phyloP scores from a whole-genome alignment of 1,140 invertebrate genomes.

The Euura lappo region DNA sequence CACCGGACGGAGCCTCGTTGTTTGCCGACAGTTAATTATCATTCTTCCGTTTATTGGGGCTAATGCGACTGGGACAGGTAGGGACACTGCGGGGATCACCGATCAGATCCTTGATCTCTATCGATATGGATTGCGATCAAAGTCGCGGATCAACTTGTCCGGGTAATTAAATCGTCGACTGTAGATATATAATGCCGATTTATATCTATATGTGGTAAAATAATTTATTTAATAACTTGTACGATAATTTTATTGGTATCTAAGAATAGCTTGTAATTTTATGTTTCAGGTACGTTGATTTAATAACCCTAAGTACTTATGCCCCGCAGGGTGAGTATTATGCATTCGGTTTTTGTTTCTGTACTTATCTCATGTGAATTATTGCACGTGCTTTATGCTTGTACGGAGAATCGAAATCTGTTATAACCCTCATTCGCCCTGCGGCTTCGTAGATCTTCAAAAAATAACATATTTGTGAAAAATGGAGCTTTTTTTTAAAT shows the following conservation, averaged over 20 bases:
- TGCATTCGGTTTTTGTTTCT: neutral
- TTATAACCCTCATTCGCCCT: too few species aligned
- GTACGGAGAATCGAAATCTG: too few species aligned
- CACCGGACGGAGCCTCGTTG: neutral
- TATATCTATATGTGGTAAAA: neutral
- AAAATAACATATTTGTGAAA: too few species aligned
- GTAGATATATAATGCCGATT: neutral
- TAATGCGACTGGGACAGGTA: neutral
- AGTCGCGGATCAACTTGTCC: too few species aligned
- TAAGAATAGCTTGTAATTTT: neutral
- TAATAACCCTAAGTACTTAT: neutral
- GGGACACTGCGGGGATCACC: neutral
- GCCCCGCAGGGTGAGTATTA: neutral
- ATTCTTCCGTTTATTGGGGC: neutral
- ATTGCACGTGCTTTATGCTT: too few species aligned
- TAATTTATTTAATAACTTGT: conserved; percentile 1
- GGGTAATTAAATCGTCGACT: neutral
- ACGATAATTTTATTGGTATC: neutral
- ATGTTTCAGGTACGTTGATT: neutral
- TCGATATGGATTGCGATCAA: too few species aligned
- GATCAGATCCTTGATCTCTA: too few species aligned
- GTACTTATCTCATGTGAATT: neutral
- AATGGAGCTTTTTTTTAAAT: too few species aligned
- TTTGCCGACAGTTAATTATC: conserved; percentile 1
- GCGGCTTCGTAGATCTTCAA: too few species aligned